Percentiles rank a stretch among this genome's conserved stretches.
Conservation (phyloP, 1,140 invertebrate genomes). For the Hypothenemus hampei region DNA sequence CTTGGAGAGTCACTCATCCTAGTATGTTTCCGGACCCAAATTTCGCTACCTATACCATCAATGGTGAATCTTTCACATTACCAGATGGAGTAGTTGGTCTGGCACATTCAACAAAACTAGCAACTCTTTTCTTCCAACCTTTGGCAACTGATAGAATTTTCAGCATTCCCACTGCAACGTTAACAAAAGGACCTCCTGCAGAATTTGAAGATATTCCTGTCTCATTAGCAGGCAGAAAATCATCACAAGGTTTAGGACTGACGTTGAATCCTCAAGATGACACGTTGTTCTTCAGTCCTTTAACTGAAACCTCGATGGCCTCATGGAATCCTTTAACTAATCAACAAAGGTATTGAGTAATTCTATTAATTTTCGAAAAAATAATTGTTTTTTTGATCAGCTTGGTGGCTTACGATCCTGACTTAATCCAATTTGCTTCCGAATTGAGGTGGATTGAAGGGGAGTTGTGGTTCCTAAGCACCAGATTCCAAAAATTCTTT, state of each 20-base stretch:
- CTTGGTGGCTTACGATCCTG: conserved; percentile 62
- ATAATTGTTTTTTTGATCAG: conserved; percentile 44
- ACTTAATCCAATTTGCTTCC: conserved; percentile 67
- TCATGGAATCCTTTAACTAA: conserved; percentile 69
- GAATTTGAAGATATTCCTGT: conserved; percentile 67
- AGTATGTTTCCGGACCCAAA: conserved; percentile 78
- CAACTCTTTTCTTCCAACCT: conserved; percentile 71
- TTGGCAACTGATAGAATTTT: conserved; percentile 75
- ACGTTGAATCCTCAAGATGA: conserved; percentile 63
- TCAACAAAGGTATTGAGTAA: conserved; percentile 47
- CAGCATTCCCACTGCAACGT: conserved; percentile 64
- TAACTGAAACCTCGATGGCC: conserved; percentile 71
- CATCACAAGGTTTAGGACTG: conserved; percentile 71
- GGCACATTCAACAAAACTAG: conserved; percentile 62
- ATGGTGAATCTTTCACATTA: conserved; percentile 61
- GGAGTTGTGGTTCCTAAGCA: conserved; percentile 64
- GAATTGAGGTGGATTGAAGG: conserved; percentile 64
- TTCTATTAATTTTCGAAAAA: background rate
- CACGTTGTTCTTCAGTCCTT: conserved; percentile 66
- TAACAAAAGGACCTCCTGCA: conserved; percentile 63
- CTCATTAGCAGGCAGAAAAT: conserved; percentile 70
- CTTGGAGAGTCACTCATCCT: conserved; percentile 70
- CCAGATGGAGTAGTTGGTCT: conserved; percentile 77
- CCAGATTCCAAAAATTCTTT: conserved; percentile 75
- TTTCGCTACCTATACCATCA: conserved; percentile 61